These are phyloP conservation scores for Platysternon megacephalum DNA, from an alignment of 2,113 vertebrate species.

Conservation along the genomic window DNA sequence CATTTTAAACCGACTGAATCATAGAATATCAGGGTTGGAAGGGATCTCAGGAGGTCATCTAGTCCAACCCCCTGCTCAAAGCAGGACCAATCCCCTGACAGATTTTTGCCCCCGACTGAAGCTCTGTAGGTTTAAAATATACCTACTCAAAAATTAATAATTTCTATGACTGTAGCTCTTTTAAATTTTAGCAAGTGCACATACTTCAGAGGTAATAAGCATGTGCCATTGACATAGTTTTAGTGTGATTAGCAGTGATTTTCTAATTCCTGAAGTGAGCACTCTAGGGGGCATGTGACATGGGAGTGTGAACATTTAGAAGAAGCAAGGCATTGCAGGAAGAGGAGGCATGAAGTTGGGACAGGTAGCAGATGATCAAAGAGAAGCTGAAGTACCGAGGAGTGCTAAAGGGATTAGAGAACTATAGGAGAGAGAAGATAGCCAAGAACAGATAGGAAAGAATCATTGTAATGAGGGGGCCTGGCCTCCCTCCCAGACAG, in stretches of 20 bases:
- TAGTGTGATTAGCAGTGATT: too few species aligned
- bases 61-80: too few species aligned
- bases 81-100: too few species aligned
- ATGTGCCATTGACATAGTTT: neutral
- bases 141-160: neutral
- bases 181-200: neutral
- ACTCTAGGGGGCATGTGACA: fast-evolving
- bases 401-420: neutral
- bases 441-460: neutral
- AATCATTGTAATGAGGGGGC: too few species aligned
- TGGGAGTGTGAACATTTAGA: neutral
- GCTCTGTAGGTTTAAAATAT: neutral
- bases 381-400: neutral
- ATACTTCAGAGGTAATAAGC: neutral
- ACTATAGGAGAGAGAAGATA: neutral
- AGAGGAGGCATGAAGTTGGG: neutral
- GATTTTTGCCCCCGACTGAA: too few species aligned
- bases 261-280: neutral
- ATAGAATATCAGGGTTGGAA: too few species aligned
- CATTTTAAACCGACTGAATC: neutral
- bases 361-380: neutral
- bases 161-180: neutral
- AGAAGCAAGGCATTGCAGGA: neutral
- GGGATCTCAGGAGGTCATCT: too few species aligned
- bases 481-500: too few species aligned